phyloP scores from a whole-genome alignment of 2,113 vertebrate genomes.

The Oryzias woworae region DNA sequence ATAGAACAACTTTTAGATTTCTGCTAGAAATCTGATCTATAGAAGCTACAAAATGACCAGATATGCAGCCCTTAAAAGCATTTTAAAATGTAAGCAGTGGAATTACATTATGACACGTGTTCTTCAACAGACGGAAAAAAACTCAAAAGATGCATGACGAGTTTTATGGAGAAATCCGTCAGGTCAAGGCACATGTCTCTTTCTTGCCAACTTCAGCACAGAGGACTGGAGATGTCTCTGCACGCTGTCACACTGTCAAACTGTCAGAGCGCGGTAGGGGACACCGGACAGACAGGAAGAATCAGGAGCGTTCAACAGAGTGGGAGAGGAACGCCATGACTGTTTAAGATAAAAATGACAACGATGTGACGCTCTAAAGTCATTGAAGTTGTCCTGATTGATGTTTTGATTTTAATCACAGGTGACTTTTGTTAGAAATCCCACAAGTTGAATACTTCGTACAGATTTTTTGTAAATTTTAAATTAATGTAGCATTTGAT shows the following conservation, averaged over 20 bases:
- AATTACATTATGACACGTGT: background rate
- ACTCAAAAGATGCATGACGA: background rate
- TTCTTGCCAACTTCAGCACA: constrained; percentile 64
- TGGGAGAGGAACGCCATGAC: constrained; percentile 53
- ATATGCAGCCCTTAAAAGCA: too few relatives aligned
- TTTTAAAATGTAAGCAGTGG: background rate
- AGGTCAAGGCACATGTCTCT: constrained; percentile 65
- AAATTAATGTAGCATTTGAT: too few relatives aligned
- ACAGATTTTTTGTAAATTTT: too few relatives aligned
- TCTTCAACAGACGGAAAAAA: constrained; percentile 4
- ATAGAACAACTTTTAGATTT: too few relatives aligned
- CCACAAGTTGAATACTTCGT: background rate
- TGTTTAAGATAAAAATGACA: constrained; percentile 57
- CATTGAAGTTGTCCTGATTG: constrained; percentile 36
- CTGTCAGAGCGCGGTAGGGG: constrained; percentile 60
- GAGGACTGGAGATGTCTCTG: constrained; percentile 55
- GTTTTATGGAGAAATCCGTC: constrained; percentile 50
- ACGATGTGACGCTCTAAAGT: constrained; percentile 46
- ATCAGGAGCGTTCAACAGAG: constrained; percentile 51
- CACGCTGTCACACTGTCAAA: constrained; percentile 69
- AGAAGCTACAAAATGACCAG: too few relatives aligned
- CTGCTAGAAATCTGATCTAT: too few relatives aligned
- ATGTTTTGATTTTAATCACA: constrained; percentile 41
- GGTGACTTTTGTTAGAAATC: constrained; percentile 20
- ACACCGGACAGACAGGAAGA: constrained; percentile 61